phyloP scores from a whole-genome alignment of 1,140 invertebrate genomes.

The Nylanderia fulva region DNA sequence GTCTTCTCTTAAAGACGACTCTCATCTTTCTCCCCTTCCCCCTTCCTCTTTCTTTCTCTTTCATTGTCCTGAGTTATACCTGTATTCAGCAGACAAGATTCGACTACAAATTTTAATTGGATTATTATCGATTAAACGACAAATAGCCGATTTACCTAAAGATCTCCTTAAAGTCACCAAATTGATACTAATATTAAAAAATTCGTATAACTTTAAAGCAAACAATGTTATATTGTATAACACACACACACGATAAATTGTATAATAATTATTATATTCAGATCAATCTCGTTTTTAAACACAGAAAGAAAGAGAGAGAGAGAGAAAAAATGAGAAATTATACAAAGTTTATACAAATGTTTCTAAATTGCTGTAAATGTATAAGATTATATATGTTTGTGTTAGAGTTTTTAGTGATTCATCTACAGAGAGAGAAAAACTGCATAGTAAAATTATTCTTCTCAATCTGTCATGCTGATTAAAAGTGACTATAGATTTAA shows the following conservation, averaged over 20 bases:
- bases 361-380: too few species aligned
- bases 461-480: not conserved
- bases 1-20: conserved; percentile 24
- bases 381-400: too few species aligned
- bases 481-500: not conserved
- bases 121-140: conserved; percentile 62
- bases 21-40: not conserved
- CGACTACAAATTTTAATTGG: conserved; percentile 59
- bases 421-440: not conserved
- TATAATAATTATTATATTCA: not conserved
- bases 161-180: not conserved
- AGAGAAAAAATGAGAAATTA: too few species aligned
- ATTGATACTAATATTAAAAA: not conserved
- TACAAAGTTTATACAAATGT: too few species aligned
- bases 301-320: too few species aligned
- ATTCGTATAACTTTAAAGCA: not conserved
- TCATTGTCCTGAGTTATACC: conserved; percentile 29
- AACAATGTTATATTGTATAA: not conserved
- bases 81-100: not conserved
- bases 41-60: conserved; percentile 8
- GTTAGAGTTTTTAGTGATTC: too few species aligned
- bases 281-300: not conserved
- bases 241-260: not conserved
- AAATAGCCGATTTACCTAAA: conserved; percentile 9
- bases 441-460: not conserved